Evolutionary conservation across 1,140 invertebrate genomes (phyloP).

Genomic region (Brachionus angularis): DNA sequence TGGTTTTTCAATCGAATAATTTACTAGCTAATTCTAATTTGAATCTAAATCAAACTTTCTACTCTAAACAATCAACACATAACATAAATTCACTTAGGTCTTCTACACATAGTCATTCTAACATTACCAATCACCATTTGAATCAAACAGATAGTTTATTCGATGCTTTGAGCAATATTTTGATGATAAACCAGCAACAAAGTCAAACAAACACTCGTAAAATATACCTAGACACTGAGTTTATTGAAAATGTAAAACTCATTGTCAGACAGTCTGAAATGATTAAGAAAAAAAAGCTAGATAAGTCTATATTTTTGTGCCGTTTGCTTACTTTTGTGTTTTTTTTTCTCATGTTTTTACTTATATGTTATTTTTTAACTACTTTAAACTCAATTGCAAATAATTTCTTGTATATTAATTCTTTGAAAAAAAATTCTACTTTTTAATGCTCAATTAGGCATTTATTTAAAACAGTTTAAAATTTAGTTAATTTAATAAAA

Average conservation of each 20-base stretch:
- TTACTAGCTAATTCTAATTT: not conserved
- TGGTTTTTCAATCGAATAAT: not conserved
- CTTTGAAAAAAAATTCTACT: too few species aligned
- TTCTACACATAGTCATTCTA: too few species aligned
- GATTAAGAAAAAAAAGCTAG: conserved; percentile 23
- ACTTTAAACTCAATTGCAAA: conserved; percentile 33
- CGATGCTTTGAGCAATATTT: conserved; percentile 9
- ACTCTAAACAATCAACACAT: conserved; percentile 12
- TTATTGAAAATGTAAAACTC: conserved; percentile 29
- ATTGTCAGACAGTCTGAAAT: conserved; percentile 25
- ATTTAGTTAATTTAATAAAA: too few species aligned
- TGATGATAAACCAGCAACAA: not conserved
- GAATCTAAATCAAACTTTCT: conserved; percentile 5
- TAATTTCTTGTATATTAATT: too few species aligned
- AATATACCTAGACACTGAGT: conserved; percentile 10
- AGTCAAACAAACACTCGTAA: not conserved
- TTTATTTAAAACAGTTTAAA: too few species aligned
- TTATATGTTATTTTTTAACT: conserved; percentile 7
- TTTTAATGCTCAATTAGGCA: too few species aligned
- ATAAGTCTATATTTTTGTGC: conserved; percentile 28
- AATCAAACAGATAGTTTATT: conserved; percentile 34
- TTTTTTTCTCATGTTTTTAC: conserved; percentile 32
- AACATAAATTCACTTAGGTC: not conserved
- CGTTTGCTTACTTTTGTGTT: conserved; percentile 5
- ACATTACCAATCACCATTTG: conserved; percentile 2